These are phyloP conservation scores for Callaeas wilsoni DNA, from an alignment of 2,113 vertebrate genomes.

Conservation along the genomic window DNA sequence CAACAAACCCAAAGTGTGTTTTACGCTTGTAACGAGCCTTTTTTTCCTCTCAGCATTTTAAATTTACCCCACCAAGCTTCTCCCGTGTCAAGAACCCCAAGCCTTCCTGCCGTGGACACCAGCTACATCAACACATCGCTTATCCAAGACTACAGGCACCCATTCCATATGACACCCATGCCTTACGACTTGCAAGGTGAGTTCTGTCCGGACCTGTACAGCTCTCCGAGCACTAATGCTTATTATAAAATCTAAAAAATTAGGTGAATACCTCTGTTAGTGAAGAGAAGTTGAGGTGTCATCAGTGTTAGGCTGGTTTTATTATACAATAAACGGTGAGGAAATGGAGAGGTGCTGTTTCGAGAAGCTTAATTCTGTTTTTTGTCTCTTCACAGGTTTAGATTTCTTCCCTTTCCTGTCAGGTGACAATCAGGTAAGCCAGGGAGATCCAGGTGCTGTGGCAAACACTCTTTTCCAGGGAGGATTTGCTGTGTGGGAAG, in stretches of 20 bases:
- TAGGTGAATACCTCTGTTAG: fast-evolving
- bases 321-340: background rate
- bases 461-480: background rate
- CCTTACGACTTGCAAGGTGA: slow-evolving; percentile 93
- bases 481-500: background rate
- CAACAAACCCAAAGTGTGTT: background rate
- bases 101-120: slow-evolving; percentile 90
- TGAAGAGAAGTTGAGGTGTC: background rate
- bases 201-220: background rate
- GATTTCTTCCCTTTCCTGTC: slow-evolving; percentile 98
- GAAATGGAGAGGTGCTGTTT: background rate
- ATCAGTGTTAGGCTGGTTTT: background rate
- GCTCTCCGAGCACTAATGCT: background rate
- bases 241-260: fast-evolving
- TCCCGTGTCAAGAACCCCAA: slow-evolving; percentile 91
- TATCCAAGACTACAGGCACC: slow-evolving; percentile 95
- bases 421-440: slow-evolving; percentile 96
- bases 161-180: slow-evolving; percentile 89
- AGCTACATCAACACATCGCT: slow-evolving; percentile 94
- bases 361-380: slow-evolving; percentile 12
- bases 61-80: slow-evolving; percentile 93
- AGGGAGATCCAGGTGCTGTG: background rate
- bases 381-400: slow-evolving; percentile 79
- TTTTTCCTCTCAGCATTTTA: slow-evolving; percentile 70
- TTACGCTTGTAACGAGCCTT: background rate